phyloP scores from a whole-genome alignment of 2,797 vertebrate genomes.

The Anas flavirostris region DNA sequence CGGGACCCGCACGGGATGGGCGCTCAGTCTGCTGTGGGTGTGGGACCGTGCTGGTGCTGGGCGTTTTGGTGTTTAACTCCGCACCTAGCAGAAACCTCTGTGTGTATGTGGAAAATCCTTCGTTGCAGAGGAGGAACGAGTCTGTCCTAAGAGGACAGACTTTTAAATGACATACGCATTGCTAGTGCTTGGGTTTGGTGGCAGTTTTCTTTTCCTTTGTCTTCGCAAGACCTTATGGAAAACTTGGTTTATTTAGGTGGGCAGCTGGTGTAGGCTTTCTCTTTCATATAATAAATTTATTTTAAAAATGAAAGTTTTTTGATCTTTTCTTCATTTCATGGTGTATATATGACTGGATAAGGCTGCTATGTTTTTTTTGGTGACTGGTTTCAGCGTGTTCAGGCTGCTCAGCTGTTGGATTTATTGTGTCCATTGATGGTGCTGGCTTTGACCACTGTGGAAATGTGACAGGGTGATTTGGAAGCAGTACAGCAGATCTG shows the following conservation, averaged over 20 bases:
- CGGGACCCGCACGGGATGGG: neutral
- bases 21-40: fast-evolving
- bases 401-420: neutral
- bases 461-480: neutral
- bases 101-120: neutral
- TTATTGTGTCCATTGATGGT: neutral
- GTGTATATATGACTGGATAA: neutral
- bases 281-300: neutral
- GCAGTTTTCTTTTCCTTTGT: neutral
- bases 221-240: neutral
- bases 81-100: neutral
- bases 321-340: fast-evolving
- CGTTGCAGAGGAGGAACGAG: neutral
- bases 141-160: neutral
- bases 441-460: neutral
- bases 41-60: neutral
- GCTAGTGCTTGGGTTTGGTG: neutral
- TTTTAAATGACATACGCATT: neutral
- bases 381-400: neutral
- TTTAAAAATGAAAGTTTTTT: neutral
- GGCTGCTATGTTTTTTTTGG: neutral
- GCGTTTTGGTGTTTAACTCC: neutral
- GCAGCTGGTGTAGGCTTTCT: neutral
- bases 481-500: neutral
- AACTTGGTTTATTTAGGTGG: neutral